Evolutionary conservation across 1,140 invertebrate species (phyloP), one percentile per base, ranked within the genome.

Genomic region (Potamilus streckersoni): DNA sequence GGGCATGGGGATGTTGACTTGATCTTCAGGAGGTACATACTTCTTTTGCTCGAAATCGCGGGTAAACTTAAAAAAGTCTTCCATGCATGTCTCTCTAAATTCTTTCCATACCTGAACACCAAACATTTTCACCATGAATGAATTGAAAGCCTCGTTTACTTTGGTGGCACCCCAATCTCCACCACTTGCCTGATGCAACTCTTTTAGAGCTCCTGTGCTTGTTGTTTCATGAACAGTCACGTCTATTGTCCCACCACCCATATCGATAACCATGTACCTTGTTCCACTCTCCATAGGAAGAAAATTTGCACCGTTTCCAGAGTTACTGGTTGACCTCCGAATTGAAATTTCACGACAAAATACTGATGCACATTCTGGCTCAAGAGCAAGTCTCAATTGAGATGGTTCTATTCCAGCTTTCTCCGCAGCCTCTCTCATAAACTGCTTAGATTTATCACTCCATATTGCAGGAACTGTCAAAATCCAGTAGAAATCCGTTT

Each of bases 231-330:
- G 69, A 14, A 58, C 74, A 23, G 69, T 65, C 12, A 76, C 71
- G 57, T 76, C 74, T 31, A 71, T 38, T n/a, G 74, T 76, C 15
- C 74, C 69, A 17, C 69, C 69, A 16, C 74, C 74, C 56, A 76
- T 60, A 61, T 76, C 69, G 17, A 71, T 23, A 15, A 76, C 61
- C 8, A 76, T 6, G 17, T 71, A 68, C 19, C 23, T 59, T 16
- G 68, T 56, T 11, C 69, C 74, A 38, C 0, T 13, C 38, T 27
- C 65, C 69, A 76, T 76, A 11, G 57, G 23, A 31, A 17, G 27
- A 49, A 31, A 56, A 16, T 55, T 55, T 65, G n/a, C 13, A 19
- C 4, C 62, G 63, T 27, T 2, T 15, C 17, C 63, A 62, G 55
- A 58, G 64, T 67, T 12, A 17, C 56, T 49, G 68, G 73, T 8